Percentiles rank a stretch among this genome's conserved stretches.
Evolutionary conservation across 2,888 invertebrate species (phyloP).

Genomic region (Ectemnius continuus): DNA sequence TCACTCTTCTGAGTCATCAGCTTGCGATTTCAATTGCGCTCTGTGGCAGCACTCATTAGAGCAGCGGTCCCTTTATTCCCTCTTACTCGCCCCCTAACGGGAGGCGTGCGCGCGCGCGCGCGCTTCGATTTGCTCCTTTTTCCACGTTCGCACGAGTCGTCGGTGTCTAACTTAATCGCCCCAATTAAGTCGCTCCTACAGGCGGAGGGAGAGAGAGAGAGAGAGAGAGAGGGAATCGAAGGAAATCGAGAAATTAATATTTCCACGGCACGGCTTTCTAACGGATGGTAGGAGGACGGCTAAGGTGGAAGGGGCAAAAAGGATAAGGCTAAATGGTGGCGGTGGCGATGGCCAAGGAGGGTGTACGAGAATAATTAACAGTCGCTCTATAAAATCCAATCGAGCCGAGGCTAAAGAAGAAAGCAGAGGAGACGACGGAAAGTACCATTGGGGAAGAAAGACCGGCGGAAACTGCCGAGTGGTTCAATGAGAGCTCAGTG

Average conservation of each 20-base stretch:
- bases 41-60: conserved; percentile 23
- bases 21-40: conserved; percentile 20
- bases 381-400: conserved; percentile 58
- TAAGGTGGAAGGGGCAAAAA: conserved; percentile 16
- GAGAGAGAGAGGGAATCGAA: conserved; percentile 42
- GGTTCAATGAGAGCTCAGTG: conserved; percentile 36
- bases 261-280: conserved; percentile 39
- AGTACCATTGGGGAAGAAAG: neutral
- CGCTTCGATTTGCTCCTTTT: conserved; percentile 21
- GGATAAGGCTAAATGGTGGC: neutral
- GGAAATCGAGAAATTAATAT: conserved; percentile 62
- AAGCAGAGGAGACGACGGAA: conserved; percentile 7
- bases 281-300: conserved; percentile 10
- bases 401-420: conserved; percentile 28
- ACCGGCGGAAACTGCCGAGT: conserved; percentile 29
- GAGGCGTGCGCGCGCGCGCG: no score
- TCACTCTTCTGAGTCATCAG: conserved; percentile 10
- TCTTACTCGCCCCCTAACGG: no score
- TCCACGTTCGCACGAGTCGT: conserved; percentile 26
- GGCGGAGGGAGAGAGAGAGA: conserved; percentile 7
- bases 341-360: conserved; percentile 29
- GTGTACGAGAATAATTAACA: conserved; percentile 58
- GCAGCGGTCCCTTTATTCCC: no score
- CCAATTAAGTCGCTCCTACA: conserved; percentile 50
- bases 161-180: conserved; percentile 62